Percentiles rank a stretch among this genome's conserved stretches.
Conservation (phyloP, 2,888 invertebrate genomes). For the Agonopterix arenella region DNA sequence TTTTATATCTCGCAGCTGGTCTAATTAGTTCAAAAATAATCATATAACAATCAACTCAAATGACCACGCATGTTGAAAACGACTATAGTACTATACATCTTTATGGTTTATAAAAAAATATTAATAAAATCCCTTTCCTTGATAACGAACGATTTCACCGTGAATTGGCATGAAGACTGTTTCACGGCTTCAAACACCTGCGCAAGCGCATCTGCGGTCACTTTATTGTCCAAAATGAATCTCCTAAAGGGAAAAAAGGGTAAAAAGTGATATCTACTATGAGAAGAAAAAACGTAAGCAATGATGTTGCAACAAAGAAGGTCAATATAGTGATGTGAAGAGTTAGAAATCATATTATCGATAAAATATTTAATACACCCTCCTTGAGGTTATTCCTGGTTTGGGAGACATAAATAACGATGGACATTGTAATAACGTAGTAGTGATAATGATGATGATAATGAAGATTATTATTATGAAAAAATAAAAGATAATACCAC, state of each 20-base stretch:
- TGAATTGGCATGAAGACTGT: slow-evolving; percentile 29
- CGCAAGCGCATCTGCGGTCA: slow-evolving; percentile 56
- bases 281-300: slow-evolving; percentile 17
- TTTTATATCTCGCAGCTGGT: slow-evolving; percentile 5
- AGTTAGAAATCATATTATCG: too few species aligned
- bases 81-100: slow-evolving; percentile 4
- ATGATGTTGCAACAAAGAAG: not conserved
- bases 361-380: too few species aligned
- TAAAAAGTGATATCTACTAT: slow-evolving; percentile 2
- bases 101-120: slow-evolving; percentile 18
- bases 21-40: slow-evolving; percentile 6
- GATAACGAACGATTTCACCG: slow-evolving; percentile 21
- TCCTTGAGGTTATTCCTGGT: too few species aligned
- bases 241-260: slow-evolving; percentile 30
- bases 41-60: slow-evolving; percentile 26
- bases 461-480: too few species aligned
- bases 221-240: slow-evolving; percentile 51
- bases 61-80: slow-evolving; percentile 19
- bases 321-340: not conserved
- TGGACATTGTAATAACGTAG: too few species aligned
- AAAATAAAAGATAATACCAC: too few species aligned
- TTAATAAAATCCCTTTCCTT: slow-evolving; percentile 13
- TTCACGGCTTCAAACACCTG: slow-evolving; percentile 44
- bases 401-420: too few species aligned
- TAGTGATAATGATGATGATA: too few species aligned